Percentiles rank a stretch among this genome's conserved stretches.
Conservation (phyloP, 2,888 invertebrate species). For the Holacanthella duospinosa region DNA sequence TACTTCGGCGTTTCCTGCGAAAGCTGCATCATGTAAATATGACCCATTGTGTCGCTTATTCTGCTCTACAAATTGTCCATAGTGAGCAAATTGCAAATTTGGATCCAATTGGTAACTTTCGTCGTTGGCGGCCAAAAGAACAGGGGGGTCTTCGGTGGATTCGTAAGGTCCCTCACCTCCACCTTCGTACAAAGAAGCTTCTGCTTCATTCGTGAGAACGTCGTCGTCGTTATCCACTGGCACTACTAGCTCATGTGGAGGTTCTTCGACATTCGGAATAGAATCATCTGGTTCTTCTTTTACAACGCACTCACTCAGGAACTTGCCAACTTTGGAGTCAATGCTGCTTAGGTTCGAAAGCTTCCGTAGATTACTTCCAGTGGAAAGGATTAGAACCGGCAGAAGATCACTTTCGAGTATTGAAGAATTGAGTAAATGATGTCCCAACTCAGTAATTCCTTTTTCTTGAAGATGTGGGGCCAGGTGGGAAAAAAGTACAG, state of each 20-base stretch:
- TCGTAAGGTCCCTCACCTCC: conserved; percentile 42
- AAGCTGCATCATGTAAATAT: conserved; percentile 61
- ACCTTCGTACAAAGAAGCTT: conserved; percentile 39
- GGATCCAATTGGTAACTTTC: conserved; percentile 44
- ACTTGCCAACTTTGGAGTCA: conserved; percentile 33
- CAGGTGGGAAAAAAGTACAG: conserved; percentile 59
- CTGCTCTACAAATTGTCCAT: not conserved
- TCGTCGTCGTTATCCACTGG: not conserved
- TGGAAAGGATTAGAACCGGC: conserved; percentile 32
- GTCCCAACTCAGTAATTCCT: conserved; percentile 46
- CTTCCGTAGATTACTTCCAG: conserved; percentile 19
- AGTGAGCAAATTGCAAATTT: not conserved
- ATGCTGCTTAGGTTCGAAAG: not conserved
- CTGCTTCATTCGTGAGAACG: conserved; percentile 39
- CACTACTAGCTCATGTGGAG: not conserved
- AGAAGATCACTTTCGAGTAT: conserved; percentile 26
- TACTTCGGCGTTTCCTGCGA: conserved; percentile 91
- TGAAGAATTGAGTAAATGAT: conserved; percentile 39
- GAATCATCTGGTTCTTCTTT: conserved; percentile 31
- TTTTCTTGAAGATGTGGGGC: conserved; percentile 41
- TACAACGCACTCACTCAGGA: conserved; percentile 28
- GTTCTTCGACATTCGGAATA: conserved; percentile 40
- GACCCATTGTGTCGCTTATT: not conserved
- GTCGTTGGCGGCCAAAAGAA: conserved; percentile 61
- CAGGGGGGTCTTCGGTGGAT: conserved; percentile 39